Evolutionary conservation across 2,888 invertebrate genomes (phyloP).

Genomic region (Andrena chrysosceles): DNA sequence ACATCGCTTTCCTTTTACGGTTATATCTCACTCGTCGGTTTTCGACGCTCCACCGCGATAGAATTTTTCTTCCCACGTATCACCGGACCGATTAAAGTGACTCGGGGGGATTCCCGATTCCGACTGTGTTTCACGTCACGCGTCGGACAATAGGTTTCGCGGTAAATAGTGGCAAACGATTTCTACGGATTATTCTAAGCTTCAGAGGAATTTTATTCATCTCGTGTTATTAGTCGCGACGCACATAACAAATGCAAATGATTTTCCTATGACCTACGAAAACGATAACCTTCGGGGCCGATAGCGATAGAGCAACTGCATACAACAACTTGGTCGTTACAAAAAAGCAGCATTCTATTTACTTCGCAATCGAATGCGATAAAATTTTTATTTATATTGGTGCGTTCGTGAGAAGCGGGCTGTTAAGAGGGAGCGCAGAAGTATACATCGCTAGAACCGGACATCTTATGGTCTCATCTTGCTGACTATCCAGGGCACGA

Average conservation of each 20-base stretch:
- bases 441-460: no score
- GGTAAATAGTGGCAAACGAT: neutral
- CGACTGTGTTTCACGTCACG: neutral
- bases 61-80: no score
- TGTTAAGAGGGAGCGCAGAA: neutral
- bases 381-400: neutral
- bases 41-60: no score
- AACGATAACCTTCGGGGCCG: slow-evolving; percentile 38
- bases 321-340: neutral
- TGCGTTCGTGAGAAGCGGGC: no score
- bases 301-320: slow-evolving; percentile 1
- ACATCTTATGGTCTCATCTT: slow-evolving; percentile 73
- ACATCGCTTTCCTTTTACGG: no score
- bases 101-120: slow-evolving; percentile 25
- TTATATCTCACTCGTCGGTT: no score
- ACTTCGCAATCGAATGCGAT: neutral
- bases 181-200: neutral
- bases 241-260: neutral
- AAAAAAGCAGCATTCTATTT: neutral
- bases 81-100: neutral
- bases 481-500: slow-evolving; percentile 87
- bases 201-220: neutral
- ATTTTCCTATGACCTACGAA: neutral
- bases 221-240: neutral
- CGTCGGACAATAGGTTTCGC: neutral